Evolutionary conservation across 2,113 vertebrate species (phyloP), one percentile per base, ranked within the genome.

Genomic region (Conger conger): DNA sequence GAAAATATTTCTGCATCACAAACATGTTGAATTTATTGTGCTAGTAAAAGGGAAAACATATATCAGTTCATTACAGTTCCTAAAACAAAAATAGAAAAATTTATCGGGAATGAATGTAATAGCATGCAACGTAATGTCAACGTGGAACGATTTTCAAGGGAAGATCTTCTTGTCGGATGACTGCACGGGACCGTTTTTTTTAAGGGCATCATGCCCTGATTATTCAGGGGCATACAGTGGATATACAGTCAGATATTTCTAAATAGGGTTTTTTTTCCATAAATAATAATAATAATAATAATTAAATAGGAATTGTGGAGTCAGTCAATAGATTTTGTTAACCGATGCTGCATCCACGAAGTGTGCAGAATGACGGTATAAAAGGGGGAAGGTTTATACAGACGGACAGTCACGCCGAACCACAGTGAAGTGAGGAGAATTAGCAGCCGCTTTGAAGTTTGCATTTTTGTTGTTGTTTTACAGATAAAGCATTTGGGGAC

Each of bases 141-240:
- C 9, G 30, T 81, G 85, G 85, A 86, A 86, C 85, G 20, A 13
- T 73, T 73, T 8, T 80, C 30, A 50, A 76, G 9, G 37, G 33
- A 42, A 45, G 3, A 5, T 23, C 53, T 81, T 73, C 80, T 57
- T 53, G 54, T 81, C 89, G 92, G 82, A 86, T 60, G 0, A 4
- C 30, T 3, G 81, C 80, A 27, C 45, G 33, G 36, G 35, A 54
- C 80, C 85, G 37, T 86, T 3, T 63, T 27, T 23, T 17, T 2
- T 42, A 42, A 63, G 57, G 27, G 27, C 27, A 63, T 63, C 20
- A 27, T 63, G 23, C 18, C 23, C 18, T 23, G 27, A 33, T 73
- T 73, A 63, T 63, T 63, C 20, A 63, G 0, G 23, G 20, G 5
- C 57, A 8, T 27, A 63, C 20, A 23, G 20, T 63, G 23, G 3